Evolutionary conservation across 2,888 invertebrate species (phyloP), one percentile per base, ranked within the genome.

Genomic region (Lasius platythorax): DNA sequence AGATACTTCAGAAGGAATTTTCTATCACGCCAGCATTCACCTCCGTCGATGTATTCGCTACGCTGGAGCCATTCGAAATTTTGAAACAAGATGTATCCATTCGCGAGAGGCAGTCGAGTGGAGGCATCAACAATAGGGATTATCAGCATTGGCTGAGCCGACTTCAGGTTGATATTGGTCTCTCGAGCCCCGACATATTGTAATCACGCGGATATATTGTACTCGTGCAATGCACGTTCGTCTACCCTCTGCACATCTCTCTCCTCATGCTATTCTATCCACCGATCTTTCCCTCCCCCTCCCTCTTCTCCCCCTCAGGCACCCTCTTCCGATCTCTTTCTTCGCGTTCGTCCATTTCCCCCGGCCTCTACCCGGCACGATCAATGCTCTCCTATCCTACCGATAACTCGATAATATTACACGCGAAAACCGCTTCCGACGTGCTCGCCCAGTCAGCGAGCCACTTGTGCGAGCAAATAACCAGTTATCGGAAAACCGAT

Each of bases 401-500:
- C 94, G 92, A 93, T 93, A 93, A 93, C 93, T 93, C 93, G 93
- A 93, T 93, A 93, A 94, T 94, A 94, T 94, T 93, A 93, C 93
- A 93, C 93, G 93, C 92, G 91, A 93, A 93, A 94, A 92, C 93
- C 94, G 92, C 93, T 94, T 92, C 91, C 93, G 92, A 92, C 93
- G 91, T 92, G 92, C 92, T 92, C 93, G 91, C 92, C 92, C 92
- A 93, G 93, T 93, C 93, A 93, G 92, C 93, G 93, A 93, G 92
- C 93, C 92, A 93, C 93, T 94, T 93, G 93, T 92, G 92, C 92
- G 91, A 93, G 93, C 93, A 94, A 94, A 94, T 94, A 94, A 94
- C 91, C 93, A 92, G 93, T 93, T 93, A 93, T 94, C 93, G 94
- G 93, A 92, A 92, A 93, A 93, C 90, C 92, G 92, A 94, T 93